Percentiles rank a stretch among this genome's conserved stretches.
Conservation (phyloP, 2,888 invertebrate species). For the Punctoribates punctum region DNA sequence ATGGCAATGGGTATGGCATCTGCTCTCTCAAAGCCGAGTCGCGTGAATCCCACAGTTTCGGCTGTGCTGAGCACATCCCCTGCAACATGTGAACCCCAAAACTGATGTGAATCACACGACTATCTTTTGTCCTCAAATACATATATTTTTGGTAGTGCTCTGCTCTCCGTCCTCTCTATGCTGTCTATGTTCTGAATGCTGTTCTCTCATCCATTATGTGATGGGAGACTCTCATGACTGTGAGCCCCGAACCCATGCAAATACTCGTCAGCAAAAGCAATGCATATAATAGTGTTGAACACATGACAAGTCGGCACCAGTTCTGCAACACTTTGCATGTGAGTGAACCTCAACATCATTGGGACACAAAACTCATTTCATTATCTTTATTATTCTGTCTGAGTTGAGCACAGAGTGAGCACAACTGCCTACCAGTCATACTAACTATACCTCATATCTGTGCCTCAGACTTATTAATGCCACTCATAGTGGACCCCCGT, state of each 20-base stretch:
- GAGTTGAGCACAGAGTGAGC: background rate
- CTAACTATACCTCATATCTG: conserved; percentile 1
- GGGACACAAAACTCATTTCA: conserved; percentile 28
- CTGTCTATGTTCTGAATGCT: background rate
- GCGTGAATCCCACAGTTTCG: background rate
- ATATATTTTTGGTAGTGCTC: conserved; percentile 8
- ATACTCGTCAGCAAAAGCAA: background rate
- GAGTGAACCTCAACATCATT: conserved; percentile 25
- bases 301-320: conserved; percentile 13
- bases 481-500: background rate
- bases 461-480: conserved; percentile 4
- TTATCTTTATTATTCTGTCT: conserved; percentile 23
- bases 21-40: conserved; percentile 14
- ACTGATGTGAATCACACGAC: conserved; percentile 25
- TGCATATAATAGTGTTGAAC: conserved; percentile 25
- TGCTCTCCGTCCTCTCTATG: background rate
- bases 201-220: conserved; percentile 27
- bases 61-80: background rate
- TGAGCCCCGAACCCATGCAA: background rate
- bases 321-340: conserved; percentile 36
- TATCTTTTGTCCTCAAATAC: conserved; percentile 30
- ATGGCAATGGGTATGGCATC: conserved; percentile 35
- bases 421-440: too few species aligned
- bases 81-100: conserved; percentile 31
- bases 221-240: conserved; percentile 31